A percentile compares a stretch with the other conserved stretches of the same genome.
Evolutionary conservation across 2,888 invertebrate genomes (phyloP).

Genomic region (Trichopoda pennipes): DNA sequence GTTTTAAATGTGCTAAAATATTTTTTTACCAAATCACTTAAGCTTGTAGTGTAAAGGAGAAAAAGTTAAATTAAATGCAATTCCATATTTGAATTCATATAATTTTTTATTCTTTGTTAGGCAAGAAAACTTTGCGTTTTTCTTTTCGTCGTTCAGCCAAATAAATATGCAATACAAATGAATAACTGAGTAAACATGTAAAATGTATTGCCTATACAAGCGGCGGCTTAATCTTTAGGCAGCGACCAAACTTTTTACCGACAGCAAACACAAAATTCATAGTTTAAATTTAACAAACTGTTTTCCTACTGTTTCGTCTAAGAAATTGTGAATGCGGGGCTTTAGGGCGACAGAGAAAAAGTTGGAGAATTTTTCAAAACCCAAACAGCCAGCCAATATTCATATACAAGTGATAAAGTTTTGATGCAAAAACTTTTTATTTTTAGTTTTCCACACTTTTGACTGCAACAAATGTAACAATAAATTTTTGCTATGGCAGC

Average conservation of each 20-base stretch:
- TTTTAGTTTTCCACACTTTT: constrained; percentile 62
- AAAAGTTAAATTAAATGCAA: constrained; percentile 18
- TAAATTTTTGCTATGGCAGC: constrained; percentile 49
- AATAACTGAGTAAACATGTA: constrained; percentile 40
- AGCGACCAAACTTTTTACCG: constrained; percentile 31
- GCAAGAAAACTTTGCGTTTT: constrained; percentile 37
- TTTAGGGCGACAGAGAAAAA: constrained; percentile 2
- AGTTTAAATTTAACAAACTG: constrained; percentile 28
- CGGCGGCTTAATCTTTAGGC: constrained; percentile 58
- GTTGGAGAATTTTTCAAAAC: constrained; percentile 48
- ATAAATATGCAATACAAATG: constrained; percentile 44
- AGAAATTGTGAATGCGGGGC: neutral
- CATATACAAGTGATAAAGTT: constrained; percentile 65
- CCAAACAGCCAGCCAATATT: constrained; percentile 61
- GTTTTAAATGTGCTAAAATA: neutral
- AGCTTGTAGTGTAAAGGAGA: neutral
- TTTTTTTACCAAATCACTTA: neutral
- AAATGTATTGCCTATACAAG: constrained; percentile 61
- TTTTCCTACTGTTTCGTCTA: constrained; percentile 4
- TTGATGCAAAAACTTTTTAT: constrained; percentile 63
- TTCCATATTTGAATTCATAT: neutral
- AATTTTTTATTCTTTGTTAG: neutral
- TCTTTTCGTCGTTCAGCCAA: neutral
- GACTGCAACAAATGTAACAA: constrained; percentile 67
- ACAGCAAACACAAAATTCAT: constrained; percentile 45